A percentile compares a stretch with the other conserved stretches of the same genome.
These are phyloP conservation scores for Sceliomorpha sp. DNA, from an alignment of 2,888 invertebrate species.

Conservation along the genomic window DNA sequence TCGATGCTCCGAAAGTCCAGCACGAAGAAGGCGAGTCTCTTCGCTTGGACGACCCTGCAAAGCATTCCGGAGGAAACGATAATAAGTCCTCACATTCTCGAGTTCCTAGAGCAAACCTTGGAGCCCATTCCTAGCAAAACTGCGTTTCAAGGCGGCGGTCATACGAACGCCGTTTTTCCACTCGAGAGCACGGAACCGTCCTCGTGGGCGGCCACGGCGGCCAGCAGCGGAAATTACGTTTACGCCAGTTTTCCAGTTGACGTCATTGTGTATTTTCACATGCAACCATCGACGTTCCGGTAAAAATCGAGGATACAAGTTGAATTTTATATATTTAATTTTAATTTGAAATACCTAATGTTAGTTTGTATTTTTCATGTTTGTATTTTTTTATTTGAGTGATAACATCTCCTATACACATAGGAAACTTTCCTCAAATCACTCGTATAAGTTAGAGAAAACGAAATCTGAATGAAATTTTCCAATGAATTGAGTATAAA, in stretches of 20 bases:
- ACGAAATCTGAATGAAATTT: too few species aligned
- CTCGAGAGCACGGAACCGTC: conserved; percentile 74
- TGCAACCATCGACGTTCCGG: conserved; percentile 96
- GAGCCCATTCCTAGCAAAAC: conserved; percentile 93
- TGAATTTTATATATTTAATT: too few species aligned
- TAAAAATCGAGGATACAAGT: too few species aligned
- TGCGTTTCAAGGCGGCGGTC: conserved; percentile 70
- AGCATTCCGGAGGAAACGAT: conserved; percentile 98
- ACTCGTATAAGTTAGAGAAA: too few species aligned
- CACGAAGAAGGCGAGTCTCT: conserved; percentile 92
- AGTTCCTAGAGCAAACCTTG: conserved; percentile 97
- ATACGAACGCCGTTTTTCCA: conserved; percentile 69
- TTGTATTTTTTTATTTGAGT: too few species aligned
- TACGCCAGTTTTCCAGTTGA: conserved; percentile 98
- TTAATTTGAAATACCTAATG: too few species aligned
- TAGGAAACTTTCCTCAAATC: too few species aligned
- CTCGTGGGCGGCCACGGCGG: conserved; percentile 76
- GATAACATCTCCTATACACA: too few species aligned
- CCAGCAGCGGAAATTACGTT: conserved; percentile 83
- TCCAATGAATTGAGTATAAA: too few species aligned
- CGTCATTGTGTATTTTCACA: conserved; percentile 98
- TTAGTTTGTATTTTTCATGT: too few species aligned
- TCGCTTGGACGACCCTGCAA: conserved; percentile 97
- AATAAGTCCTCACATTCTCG: conserved; percentile 97
- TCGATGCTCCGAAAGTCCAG: conserved; percentile 82